Conservation (phyloP, 2,888 invertebrate species). For the Erebia ligea region DNA sequence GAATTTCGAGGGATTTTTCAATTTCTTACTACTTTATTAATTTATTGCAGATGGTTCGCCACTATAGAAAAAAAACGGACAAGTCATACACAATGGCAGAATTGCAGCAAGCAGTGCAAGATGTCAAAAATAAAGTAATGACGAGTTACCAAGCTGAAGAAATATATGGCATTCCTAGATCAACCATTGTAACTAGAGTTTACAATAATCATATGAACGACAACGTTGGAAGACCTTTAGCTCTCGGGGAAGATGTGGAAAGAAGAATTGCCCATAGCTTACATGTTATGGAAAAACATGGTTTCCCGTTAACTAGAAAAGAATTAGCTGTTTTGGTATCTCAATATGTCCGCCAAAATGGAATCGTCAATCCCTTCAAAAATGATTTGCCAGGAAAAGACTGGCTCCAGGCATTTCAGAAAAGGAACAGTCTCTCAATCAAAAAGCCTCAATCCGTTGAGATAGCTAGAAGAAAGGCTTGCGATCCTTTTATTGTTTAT, state of each 20-base stretch:
- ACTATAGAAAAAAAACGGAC: no score
- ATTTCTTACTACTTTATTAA: no score
- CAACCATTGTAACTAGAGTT: slow-evolving; percentile 5
- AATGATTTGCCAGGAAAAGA: slow-evolving; percentile 45
- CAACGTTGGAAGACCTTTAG: slow-evolving; percentile 5
- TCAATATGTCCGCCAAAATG: slow-evolving; percentile 7
- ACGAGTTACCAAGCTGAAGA: slow-evolving; percentile 9
- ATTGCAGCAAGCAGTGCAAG: slow-evolving; percentile 8
- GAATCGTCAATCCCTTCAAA: slow-evolving; percentile 7
- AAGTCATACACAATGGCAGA: slow-evolving; percentile 11
- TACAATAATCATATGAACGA: slow-evolving; percentile 7
- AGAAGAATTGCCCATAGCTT: slow-evolving; percentile 8
- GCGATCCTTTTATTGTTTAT: slow-evolving; percentile 17
- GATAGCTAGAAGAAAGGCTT: slow-evolving; percentile 35
- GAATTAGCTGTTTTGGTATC: slow-evolving; percentile 8
- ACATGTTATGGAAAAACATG: slow-evolving; percentile 9
- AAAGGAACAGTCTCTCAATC: slow-evolving; percentile 49
- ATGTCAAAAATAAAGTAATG: slow-evolving; percentile 9
- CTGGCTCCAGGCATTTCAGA: slow-evolving; percentile 50
- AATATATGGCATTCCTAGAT: slow-evolving; percentile 5
- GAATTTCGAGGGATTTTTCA: no score
- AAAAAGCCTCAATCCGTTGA: slow-evolving; percentile 58
- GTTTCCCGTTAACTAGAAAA: slow-evolving; percentile 9
- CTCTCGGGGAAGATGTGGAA: slow-evolving; percentile 5
- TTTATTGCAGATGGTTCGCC: no score